Percentiles rank a stretch among this genome's conserved stretches.
phyloP scores from a whole-genome alignment of 2,797 vertebrate species.

The Geotrypetes seraphini region DNA sequence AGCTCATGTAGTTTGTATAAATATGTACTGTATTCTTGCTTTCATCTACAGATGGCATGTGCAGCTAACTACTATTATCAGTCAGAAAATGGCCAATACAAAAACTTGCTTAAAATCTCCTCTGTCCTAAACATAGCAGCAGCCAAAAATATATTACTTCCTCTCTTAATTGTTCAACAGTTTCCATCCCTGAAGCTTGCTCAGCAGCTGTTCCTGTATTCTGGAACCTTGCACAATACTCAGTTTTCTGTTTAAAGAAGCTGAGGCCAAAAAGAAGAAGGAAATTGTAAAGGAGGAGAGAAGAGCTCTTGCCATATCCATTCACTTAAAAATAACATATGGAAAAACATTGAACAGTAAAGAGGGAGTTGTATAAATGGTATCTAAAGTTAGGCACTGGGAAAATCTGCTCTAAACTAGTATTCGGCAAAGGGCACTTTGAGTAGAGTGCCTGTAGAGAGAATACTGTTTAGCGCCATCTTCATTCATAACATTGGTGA shows the following conservation, averaged over 20 bases:
- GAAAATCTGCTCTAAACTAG: too few species aligned
- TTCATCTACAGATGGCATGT: background rate
- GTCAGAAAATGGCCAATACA: background rate
- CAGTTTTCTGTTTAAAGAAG: constrained; percentile 5
- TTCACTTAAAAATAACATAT: too few species aligned
- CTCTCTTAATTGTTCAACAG: constrained; percentile 9
- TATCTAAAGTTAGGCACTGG: too few species aligned
- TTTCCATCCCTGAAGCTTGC: background rate
- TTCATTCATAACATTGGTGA: too few species aligned
- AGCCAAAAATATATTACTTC: constrained; percentile 2
- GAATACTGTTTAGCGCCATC: too few species aligned
- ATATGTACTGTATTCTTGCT: background rate
- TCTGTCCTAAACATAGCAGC: background rate
- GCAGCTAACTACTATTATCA: background rate
- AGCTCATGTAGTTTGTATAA: too few species aligned
- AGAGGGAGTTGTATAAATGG: too few species aligned
- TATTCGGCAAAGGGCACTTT: too few species aligned
- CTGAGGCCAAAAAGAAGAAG: background rate
- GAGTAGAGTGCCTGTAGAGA: too few species aligned
- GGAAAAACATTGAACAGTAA: too few species aligned
- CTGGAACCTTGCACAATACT: constrained; percentile 11
- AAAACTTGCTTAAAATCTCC: background rate
- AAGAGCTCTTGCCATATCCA: too few species aligned
- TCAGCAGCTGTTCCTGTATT: constrained; percentile 4
- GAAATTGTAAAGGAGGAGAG: background rate